Evolutionary conservation across 2,888 invertebrate species (phyloP), one percentile per base, ranked within the genome.

Genomic region (Phengaris arion): DNA sequence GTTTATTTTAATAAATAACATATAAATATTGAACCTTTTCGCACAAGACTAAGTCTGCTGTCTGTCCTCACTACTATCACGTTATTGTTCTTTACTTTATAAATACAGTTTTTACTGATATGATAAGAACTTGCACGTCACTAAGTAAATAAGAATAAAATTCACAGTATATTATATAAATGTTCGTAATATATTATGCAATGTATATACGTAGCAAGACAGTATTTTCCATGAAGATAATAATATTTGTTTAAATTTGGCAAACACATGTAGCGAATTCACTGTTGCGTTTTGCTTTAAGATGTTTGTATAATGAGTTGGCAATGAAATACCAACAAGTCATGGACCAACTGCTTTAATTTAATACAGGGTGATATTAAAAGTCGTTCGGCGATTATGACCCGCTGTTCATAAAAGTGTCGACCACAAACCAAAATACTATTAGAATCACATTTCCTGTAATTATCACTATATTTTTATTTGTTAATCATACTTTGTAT

Each of bases 81-180:
- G 45, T 64, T 59, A 64, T 45, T 64, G 64, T 64, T 64, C 64
- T 45, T 64, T 64, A 35, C 64, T 64, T 45, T 12, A 45, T 64
- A 64, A 64, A 64, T 64, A 64, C 35, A 64, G 64, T 64, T 45
- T 64, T 64, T 12, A 35, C 35, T 64, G 64, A 64, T 45, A 64
- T 64, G 64, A 64, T 64, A 64, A 64, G 35, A 64, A 2, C 12
- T 64, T 0, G 13, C 13, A 64, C 64, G 35, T 64, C 64, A 64
- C 64, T 35, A 64, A 35, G 64, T 64, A 64, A 64, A 64, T 45
- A n/a, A 52, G 52, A 52, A 13, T 54, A 64, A 12, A 64, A 64
- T 12, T 64, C 45, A 64, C 35, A 64, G 5, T 64, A 35, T 2
- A 12, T 64, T 64, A 45, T 64, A 64, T 22, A 15, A 10, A 59